A percentile compares a stretch with the other conserved stretches of the same genome.
phyloP scores from a whole-genome alignment of 2,888 invertebrate genomes.

The Ariolimax columbianus region DNA sequence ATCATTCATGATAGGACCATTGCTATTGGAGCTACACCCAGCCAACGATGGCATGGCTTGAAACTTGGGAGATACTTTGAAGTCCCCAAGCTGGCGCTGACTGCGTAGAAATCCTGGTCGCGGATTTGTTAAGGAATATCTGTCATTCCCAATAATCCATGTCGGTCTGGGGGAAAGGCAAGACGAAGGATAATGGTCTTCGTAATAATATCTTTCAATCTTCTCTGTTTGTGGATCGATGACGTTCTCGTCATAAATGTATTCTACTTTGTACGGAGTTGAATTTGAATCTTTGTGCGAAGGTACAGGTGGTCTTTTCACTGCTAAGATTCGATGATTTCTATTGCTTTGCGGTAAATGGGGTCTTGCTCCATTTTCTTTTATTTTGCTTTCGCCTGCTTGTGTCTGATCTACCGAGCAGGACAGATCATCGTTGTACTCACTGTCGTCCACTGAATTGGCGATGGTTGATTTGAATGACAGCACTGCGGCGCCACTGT shows the following conservation, averaged over 20 bases:
- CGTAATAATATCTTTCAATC: slow-evolving; percentile 72
- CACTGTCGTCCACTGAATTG: slow-evolving; percentile 55
- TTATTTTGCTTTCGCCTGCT: slow-evolving; percentile 21
- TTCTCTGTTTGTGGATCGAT: slow-evolving; percentile 74
- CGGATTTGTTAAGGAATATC: slow-evolving; percentile 4
- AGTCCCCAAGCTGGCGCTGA: slow-evolving; percentile 18
- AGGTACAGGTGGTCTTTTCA: slow-evolving; percentile 43
- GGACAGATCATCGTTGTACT: slow-evolving; percentile 51
- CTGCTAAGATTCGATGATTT: slow-evolving; percentile 52
- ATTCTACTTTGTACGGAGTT: slow-evolving; percentile 67
- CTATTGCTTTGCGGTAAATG: slow-evolving; percentile 13
- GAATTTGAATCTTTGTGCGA: slow-evolving; percentile 20
- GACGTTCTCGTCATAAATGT: slow-evolving; percentile 76
- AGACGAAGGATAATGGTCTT: slow-evolving; percentile 61
- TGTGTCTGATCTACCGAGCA: not conserved
- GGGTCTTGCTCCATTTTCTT: slow-evolving; percentile 29
- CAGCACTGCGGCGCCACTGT: slow-evolving; percentile 56
- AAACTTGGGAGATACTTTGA: slow-evolving; percentile 6
- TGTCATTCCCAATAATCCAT: slow-evolving; percentile 32
- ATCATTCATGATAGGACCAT: not conserved
- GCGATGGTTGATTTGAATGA: slow-evolving; percentile 52
- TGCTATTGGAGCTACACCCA: not conserved
- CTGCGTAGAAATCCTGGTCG: slow-evolving; percentile 4
- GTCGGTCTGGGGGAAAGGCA: slow-evolving; percentile 40
- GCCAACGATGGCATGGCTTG: slow-evolving; percentile 22